Percentiles rank a stretch among this genome's conserved stretches.
phyloP scores from a whole-genome alignment of 2,797 vertebrate genomes.

The Carduelis carduelis region DNA sequence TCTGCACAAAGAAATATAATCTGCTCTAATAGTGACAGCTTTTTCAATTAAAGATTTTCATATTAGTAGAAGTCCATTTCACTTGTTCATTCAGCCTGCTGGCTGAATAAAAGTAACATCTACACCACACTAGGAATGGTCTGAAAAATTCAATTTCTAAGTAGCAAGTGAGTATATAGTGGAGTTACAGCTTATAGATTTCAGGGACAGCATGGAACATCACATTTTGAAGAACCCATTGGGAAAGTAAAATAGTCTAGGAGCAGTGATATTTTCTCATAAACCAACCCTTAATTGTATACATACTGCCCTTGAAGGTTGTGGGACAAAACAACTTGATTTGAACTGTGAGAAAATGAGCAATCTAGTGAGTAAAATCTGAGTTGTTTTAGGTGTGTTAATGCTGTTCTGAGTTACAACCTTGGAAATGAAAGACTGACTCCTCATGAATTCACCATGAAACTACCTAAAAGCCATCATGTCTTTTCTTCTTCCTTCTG shows the following conservation, averaged over 20 bases:
- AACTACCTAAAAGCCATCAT: background rate
- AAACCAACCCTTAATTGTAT: background rate
- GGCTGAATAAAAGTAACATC: background rate
- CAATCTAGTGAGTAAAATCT: background rate
- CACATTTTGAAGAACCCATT: background rate
- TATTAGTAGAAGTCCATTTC: background rate
- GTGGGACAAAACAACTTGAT: background rate
- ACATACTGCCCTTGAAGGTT: background rate
- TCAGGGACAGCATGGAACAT: background rate
- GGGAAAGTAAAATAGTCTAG: background rate
- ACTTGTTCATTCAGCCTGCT: background rate
- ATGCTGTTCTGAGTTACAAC: background rate
- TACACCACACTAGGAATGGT: background rate
- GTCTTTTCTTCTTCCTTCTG: background rate
- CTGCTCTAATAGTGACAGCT: background rate
- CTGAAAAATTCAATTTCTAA: background rate
- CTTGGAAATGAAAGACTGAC: background rate
- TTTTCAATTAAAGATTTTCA: slow-evolving; percentile 19
- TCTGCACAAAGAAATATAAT: background rate
- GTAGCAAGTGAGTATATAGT: background rate
- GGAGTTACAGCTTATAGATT: background rate
- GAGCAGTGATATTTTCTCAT: background rate
- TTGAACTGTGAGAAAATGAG: background rate
- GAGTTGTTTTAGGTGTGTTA: background rate
- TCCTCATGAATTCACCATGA: slow-evolving; percentile 9